Percentiles rank a stretch among this genome's conserved stretches.
Conservation (phyloP, 1,140 invertebrate species). For the Zaprionus inermis region DNA sequence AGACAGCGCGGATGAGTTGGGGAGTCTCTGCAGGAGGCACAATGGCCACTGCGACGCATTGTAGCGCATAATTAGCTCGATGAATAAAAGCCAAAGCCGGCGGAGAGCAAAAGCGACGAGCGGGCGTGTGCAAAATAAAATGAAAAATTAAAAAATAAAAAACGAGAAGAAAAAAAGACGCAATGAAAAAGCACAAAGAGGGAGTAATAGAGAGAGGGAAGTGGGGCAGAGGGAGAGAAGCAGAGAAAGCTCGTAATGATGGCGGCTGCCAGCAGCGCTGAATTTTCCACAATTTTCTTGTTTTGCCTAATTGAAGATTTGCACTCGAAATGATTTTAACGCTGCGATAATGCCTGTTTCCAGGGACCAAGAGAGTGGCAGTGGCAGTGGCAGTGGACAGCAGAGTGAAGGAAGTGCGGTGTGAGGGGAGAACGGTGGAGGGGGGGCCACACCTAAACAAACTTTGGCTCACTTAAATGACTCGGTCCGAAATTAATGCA, state of each 20-base stretch:
- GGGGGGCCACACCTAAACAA: conserved; percentile 56
- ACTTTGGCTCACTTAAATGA: conserved; percentile 54
- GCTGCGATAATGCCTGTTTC: conserved; percentile 31
- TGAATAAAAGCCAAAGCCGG: conserved; percentile 63
- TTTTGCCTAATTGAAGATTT: conserved; percentile 69
- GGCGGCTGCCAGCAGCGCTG: conserved; percentile 40
- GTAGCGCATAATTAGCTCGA: conserved; percentile 77
- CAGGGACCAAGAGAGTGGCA: not conserved
- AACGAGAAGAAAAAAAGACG: conserved; percentile 12
- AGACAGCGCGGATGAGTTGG: conserved; percentile 30
- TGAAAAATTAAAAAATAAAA: conserved; percentile 35
- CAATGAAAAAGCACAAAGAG: conserved; percentile 8
- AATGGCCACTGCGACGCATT: conserved; percentile 70
- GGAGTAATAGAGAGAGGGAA: not conserved
- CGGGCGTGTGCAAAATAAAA: conserved; percentile 25
- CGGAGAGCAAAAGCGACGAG: conserved; percentile 29
- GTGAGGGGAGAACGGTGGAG: not conserved
- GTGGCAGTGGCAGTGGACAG: not conserved
- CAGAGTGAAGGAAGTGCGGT: not conserved
- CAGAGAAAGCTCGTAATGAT: conserved; percentile 27
- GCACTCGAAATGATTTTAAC: conserved; percentile 69
- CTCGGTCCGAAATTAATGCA: conserved; percentile 61
- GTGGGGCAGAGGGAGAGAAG: not conserved
- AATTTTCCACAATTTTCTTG: conserved; percentile 57
- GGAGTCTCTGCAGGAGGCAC: conserved; percentile 43